phyloP scores from a whole-genome alignment of 2,888 invertebrate genomes.

The Catocala fraxini region DNA sequence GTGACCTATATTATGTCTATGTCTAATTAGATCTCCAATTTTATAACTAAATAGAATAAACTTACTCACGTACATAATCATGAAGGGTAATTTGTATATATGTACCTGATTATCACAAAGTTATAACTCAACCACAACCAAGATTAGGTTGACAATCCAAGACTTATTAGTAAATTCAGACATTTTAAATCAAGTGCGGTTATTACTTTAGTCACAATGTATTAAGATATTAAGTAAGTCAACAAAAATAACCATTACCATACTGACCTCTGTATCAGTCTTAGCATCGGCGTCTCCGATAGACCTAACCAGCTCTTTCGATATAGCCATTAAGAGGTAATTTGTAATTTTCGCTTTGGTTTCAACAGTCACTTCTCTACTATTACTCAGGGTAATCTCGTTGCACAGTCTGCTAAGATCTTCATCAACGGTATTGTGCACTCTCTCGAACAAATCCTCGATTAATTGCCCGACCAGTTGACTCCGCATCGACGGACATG shows the following conservation, averaged over 20 bases:
- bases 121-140: constrained; percentile 60
- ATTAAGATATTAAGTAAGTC: constrained; percentile 35
- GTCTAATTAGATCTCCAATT: too few species aligned
- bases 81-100: too few species aligned
- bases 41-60: too few species aligned
- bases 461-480: constrained; percentile 83
- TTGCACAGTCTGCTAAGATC: constrained; percentile 77
- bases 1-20: too few species aligned
- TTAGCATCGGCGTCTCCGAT: constrained; percentile 85
- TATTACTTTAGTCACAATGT: constrained; percentile 75
- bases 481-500: constrained; percentile 81
- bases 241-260: constrained; percentile 48
- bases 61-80: too few species aligned
- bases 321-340: constrained; percentile 85
- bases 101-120: constrained; percentile 19
- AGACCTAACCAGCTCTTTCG: constrained; percentile 83
- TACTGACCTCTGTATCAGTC: constrained; percentile 85
- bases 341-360: constrained; percentile 85
- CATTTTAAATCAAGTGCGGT: constrained; percentile 59
- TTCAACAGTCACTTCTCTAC: constrained; percentile 72
- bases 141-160: constrained; percentile 55
- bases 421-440: constrained; percentile 78
- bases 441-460: constrained; percentile 81
- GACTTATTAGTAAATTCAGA: constrained; percentile 47
- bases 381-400: constrained; percentile 70